Evolutionary conservation across 2,113 vertebrate species (phyloP).

Genomic region (Mus musculus): GRCm39 chr11:32257001-32257500

Average conservation of each 20-base stretch:
- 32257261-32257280: not conserved
- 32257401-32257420: not conserved
- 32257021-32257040: not conserved
- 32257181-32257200: not conserved
- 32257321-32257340: not conserved
- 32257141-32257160: not conserved
- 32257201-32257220: not conserved
- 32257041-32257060: not conserved
- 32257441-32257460: not conserved
- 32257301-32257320: not conserved
- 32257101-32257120: not conserved
- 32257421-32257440: not conserved
- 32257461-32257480: not conserved
- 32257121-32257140: not conserved
- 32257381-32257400: not conserved
- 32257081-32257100: not conserved
- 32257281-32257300: fast-evolving
- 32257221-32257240: fast-evolving
- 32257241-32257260: not conserved
- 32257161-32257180: not conserved
- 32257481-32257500: no score
- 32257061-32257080: not conserved
- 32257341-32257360: not conserved
- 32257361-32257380: not conserved
- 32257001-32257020: no score